Evolutionary conservation across 2,797 vertebrate genomes (phyloP), one percentile per base, ranked within the genome.

Genomic region (Chloroceryle inda): DNA sequence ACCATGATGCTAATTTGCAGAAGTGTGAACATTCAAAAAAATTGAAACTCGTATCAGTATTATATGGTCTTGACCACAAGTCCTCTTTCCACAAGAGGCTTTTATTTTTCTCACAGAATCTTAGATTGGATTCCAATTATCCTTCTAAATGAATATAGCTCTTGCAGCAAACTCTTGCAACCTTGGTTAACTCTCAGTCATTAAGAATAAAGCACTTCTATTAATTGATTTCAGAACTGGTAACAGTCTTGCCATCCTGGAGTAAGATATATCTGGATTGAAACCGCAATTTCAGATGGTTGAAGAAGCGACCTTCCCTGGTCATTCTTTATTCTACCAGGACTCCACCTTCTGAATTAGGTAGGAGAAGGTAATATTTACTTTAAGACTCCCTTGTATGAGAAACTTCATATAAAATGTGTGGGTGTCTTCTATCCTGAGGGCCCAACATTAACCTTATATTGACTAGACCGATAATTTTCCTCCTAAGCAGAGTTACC

Each of bases 151-250:
- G 87, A 88, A 89, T 96, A 56, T 3, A 75, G 26, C 24, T 83
- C 38, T 81, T 50, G 26, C 40, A 91, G 68, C 40, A 91, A 91
- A 85, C 53, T 83, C 52, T 53, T 68, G 20, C 19, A 83, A 35
- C 58, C 55, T 91, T 91, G 42, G 68, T 88, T 94, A 91, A 85
- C 69, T 83, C 52, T 82, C 68, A 74, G 27, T 68, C 61, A 91
- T 91, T 89, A 95, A 50, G 72, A 91, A 45, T 61, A 78, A 93
- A 91, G 27, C 11, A 44, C 49, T 77, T 40, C 6, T 95, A 66
- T 89, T 87, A 94, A 94, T 47, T 62, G 56, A 92, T 94, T 93
- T 89, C 50, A 68, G 93, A 94, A 89, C 26, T 53, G 75, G 67
- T 83, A 94, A 68, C 29, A 44, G 35, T 63, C 33, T 82, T 80